A percentile compares a stretch with the other conserved stretches of the same genome.
Conservation (phyloP, 1,140 invertebrate genomes). For the Lanistes nyassanus region DNA sequence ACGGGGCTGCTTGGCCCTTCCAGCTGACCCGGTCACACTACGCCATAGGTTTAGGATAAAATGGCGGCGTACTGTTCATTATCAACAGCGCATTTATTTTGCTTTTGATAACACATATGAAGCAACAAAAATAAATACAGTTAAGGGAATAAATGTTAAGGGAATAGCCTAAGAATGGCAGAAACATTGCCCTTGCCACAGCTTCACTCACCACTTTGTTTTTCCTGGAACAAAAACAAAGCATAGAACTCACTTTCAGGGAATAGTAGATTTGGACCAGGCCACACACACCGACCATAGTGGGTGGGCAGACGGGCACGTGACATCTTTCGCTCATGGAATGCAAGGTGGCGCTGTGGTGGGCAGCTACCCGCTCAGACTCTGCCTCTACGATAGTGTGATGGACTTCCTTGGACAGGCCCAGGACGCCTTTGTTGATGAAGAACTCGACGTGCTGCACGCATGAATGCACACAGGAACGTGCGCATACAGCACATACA, state of each 20-base stretch:
- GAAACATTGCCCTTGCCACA: too few relatives aligned
- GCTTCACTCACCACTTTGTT: not conserved
- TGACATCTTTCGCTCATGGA: slow-evolving; percentile 69
- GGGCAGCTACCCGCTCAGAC: slow-evolving; percentile 74
- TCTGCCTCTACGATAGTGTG: slow-evolving; percentile 81
- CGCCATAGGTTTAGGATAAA: too few relatives aligned
- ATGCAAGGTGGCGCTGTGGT: slow-evolving; percentile 68
- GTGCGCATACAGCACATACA: not conserved
- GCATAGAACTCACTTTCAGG: slow-evolving; percentile 73
- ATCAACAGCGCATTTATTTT: too few relatives aligned
- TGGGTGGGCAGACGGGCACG: slow-evolving; percentile 84
- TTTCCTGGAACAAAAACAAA: not conserved
- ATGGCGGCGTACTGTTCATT: too few relatives aligned
- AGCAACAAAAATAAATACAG: too few relatives aligned
- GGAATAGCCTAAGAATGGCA: not conserved
- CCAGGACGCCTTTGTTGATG: slow-evolving; percentile 82
- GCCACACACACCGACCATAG: slow-evolving; percentile 77
- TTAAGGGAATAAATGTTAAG: not conserved
- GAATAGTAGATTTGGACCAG: slow-evolving; percentile 84
- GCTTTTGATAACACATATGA: too few relatives aligned
- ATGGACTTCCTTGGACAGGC: slow-evolving; percentile 78
- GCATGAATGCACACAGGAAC: slow-evolving; percentile 21
- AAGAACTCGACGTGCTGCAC: slow-evolving; percentile 82
- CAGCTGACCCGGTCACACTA: too few relatives aligned
- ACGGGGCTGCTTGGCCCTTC: too few relatives aligned